Conservation (phyloP, 2,888 invertebrate species). For the Saturnia japonica region DNA sequence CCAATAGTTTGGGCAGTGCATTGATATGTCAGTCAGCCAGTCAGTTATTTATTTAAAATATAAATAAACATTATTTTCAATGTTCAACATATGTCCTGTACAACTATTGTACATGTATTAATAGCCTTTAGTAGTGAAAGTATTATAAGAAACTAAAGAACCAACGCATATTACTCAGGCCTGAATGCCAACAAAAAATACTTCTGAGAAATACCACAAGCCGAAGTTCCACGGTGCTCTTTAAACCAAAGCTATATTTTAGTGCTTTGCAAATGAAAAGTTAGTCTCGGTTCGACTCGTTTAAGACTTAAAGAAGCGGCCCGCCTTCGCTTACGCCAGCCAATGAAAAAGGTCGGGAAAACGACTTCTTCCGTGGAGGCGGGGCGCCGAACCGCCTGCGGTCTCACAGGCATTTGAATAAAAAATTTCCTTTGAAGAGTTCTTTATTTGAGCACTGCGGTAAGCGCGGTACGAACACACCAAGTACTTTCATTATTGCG, state of each 20-base stretch:
- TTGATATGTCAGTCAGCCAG: too few relatives aligned
- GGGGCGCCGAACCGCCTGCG: conserved; percentile 65
- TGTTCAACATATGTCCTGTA: neutral
- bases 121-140: neutral
- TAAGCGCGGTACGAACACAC: conserved; percentile 37
- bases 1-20: too few relatives aligned
- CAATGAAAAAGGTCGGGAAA: conserved; percentile 79
- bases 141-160: conserved; percentile 38
- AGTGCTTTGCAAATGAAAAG: conserved; percentile 80
- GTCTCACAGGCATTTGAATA: conserved; percentile 77
- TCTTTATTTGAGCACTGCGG: conserved; percentile 75
- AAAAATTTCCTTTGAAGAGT: conserved; percentile 73
- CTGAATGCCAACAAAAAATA: conserved; percentile 49
- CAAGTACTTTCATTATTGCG: conserved; percentile 36
- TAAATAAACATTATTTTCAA: neutral
- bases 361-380: conserved; percentile 77
- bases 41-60: too few relatives aligned
- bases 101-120: neutral
- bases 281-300: conserved; percentile 53
- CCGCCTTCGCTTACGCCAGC: conserved; percentile 69
- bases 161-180: conserved; percentile 47
- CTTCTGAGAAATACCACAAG: conserved; percentile 70
- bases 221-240: conserved; percentile 69
- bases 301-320: conserved; percentile 71
- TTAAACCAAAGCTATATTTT: conserved; percentile 78